Evolutionary conservation across 2,113 vertebrate species (phyloP).

Genomic region (Galemys pyrenaicus): DNA sequence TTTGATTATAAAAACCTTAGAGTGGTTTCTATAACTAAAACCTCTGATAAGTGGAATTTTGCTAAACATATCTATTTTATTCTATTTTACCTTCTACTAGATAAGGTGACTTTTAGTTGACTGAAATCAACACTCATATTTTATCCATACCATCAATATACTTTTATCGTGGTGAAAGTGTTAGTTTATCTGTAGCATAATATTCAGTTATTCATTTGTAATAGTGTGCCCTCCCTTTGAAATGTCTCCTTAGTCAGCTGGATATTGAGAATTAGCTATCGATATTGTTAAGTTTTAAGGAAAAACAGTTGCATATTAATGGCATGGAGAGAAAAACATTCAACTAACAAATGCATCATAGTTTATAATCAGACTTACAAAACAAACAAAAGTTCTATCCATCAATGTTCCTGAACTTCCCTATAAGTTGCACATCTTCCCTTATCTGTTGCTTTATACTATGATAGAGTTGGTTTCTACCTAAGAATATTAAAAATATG

Average conservation of each 20-base stretch:
- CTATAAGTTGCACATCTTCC: background rate
- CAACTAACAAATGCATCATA: background rate
- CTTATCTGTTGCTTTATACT: background rate
- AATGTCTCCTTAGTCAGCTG: background rate
- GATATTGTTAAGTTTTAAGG: background rate
- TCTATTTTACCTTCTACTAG: constrained; percentile 44
- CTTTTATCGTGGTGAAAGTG: constrained; percentile 28
- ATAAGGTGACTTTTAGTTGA: constrained; percentile 48
- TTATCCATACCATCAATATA: constrained; percentile 71
- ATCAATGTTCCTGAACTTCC: background rate
- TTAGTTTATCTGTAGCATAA: constrained; percentile 32
- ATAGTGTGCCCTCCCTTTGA: constrained; percentile 32
- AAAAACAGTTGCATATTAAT: constrained; percentile 31
- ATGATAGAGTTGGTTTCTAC: background rate
- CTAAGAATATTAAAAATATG: background rate
- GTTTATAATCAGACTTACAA: background rate
- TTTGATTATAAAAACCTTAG: constrained; percentile 39
- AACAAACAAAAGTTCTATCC: background rate
- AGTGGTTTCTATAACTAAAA: constrained; percentile 9
- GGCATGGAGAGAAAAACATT: constrained; percentile 10
- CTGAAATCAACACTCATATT: constrained; percentile 72
- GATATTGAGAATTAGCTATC: background rate
- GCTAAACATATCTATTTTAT: constrained; percentile 38
- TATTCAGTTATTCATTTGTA: constrained; percentile 39
- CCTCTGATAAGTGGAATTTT: constrained; percentile 23